Percentiles rank a stretch among this genome's conserved stretches.
Conservation (phyloP, 2,797 vertebrate species). For the Melanotaenia trifasciata region DNA sequence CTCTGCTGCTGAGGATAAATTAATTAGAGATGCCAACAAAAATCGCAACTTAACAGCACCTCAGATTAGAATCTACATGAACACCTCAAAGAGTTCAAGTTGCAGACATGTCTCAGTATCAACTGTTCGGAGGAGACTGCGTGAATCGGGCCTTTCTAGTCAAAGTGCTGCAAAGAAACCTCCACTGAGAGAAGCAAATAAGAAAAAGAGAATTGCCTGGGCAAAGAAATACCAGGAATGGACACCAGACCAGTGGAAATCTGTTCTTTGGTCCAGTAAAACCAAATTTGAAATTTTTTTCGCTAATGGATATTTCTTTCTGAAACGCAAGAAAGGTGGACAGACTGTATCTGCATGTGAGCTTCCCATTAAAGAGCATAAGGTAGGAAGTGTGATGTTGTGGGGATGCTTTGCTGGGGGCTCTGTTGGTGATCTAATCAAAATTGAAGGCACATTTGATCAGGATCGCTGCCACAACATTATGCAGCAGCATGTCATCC, state of each 20-base stretch:
- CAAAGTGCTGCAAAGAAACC: not conserved
- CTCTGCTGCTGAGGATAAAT: slow-evolving; percentile 1
- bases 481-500: not conserved
- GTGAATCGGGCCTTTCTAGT: not conserved
- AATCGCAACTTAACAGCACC: not conserved
- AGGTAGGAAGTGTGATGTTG: not conserved
- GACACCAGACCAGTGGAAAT: not conserved
- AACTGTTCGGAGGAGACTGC: not conserved
- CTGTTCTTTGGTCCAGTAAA: not conserved
- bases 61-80: not conserved
- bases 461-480: not conserved
- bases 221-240: not conserved
- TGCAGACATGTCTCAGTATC: not conserved
- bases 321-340: not conserved
- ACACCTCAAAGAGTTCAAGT: not conserved
- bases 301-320: not conserved
- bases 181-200: not conserved
- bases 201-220: not conserved
- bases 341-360: not conserved
- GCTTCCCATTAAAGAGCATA: not conserved
- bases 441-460: not conserved
- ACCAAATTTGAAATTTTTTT: not conserved
- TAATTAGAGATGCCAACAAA: not conserved
- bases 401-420: not conserved
- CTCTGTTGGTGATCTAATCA: not conserved